Evolutionary conservation across 2,888 invertebrate genomes (phyloP).

Genomic region (Rhingia rostrata): DNA sequence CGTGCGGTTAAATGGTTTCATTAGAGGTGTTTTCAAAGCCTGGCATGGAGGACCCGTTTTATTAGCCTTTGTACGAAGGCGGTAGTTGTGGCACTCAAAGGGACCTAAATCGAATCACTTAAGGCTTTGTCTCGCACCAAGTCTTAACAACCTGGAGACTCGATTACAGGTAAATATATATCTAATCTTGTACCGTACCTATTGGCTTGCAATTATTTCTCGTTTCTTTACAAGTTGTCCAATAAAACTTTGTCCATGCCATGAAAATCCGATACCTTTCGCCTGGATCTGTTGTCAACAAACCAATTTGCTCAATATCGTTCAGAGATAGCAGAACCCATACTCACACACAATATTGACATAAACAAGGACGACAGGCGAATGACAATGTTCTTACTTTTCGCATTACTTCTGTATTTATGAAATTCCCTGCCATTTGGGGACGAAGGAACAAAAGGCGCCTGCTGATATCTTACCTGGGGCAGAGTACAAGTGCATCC

Average conservation of each 20-base stretch:
- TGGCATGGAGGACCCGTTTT: neutral
- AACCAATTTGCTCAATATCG: conserved; percentile 63
- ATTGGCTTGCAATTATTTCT: conserved; percentile 39
- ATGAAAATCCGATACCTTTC: conserved; percentile 44
- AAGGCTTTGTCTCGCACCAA: conserved; percentile 21
- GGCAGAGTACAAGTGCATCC: conserved; percentile 24
- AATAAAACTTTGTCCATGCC: conserved; percentile 44
- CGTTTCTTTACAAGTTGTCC: conserved; percentile 31
- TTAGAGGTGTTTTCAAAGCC: conserved; percentile 30
- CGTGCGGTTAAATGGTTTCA: conserved; percentile 68
- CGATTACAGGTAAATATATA: conserved; percentile 9
- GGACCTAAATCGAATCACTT: conserved; percentile 27
- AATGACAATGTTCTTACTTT: conserved; percentile 65
- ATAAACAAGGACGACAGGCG: conserved; percentile 45
- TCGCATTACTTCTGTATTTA: conserved; percentile 73
- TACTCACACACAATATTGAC: neutral
- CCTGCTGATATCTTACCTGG: conserved; percentile 63
- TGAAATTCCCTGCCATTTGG: conserved; percentile 64
- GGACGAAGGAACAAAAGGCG: conserved; percentile 48
- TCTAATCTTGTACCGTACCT: conserved; percentile 21
- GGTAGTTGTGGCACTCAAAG: neutral
- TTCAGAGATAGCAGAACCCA: conserved; percentile 42
- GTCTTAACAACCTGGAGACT: neutral
- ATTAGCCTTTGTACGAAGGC: conserved; percentile 8
- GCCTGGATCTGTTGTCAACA: conserved; percentile 63